Evolutionary conservation across 2,797 vertebrate genomes (phyloP), one percentile per base, ranked within the genome.

Genomic region (Cyclopterus lumpus): DNA sequence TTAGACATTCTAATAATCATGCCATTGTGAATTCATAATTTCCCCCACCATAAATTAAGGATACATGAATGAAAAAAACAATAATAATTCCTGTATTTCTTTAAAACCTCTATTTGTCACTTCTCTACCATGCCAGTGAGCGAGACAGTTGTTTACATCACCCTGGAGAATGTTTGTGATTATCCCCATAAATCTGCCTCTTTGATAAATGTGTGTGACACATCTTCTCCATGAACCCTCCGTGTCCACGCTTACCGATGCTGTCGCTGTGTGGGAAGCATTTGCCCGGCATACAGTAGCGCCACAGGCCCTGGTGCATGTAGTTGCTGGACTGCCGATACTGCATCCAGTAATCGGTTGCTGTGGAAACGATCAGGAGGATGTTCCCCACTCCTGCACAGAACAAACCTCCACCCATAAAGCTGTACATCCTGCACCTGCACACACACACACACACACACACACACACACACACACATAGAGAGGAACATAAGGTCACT

Each of bases 291-390:
- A 79, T 93, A 72, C 94, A 94, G 88, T 95, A 94, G 81, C 92
- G 88, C 92, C 93, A 94, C 78, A 94, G 85, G 51, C 93, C 92
- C 88, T 94, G 93, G 81, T 94, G 93, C 93, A 94, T 95, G 90
- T 93, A 93, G 90, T 89, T 94, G 84, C 86, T 91, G 79, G 93
- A 94, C 82, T 94, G 92, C 72, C 88, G 89, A 80, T 95, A 93
- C 89, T 95, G 93, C 91, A 95, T 93, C 94, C 93, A 95, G 82
- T 95, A 95, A 92, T 95, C 94, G 69, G 94, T 95, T 94, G 94
- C 95, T 88, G 93, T 96, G 95, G 95, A 95, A 94, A 96, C 94
- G 55, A 95, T 94, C 88, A 95, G 84, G 82, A 94, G 93, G 90
- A 95, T 94, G 90, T 94, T 95, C 89, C 92, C 93, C 83, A 94